These are phyloP conservation scores for Drosophila arawakana DNA, from an alignment of 1,140 invertebrate genomes.

Conservation along the genomic window DNA sequence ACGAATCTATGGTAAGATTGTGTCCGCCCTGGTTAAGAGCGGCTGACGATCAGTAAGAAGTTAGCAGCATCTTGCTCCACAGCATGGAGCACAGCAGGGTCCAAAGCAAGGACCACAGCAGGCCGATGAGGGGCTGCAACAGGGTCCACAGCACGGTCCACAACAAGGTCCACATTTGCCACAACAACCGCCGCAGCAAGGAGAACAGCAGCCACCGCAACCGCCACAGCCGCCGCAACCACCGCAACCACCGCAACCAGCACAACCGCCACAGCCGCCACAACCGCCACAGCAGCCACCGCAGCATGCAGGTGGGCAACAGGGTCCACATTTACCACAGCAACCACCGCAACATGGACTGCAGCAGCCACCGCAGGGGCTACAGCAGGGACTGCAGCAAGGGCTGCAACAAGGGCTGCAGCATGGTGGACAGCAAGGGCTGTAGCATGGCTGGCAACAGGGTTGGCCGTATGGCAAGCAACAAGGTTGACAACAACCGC, in stretches of 20 bases:
- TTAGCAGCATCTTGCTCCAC: conserved; percentile 30
- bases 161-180: conserved; percentile 1
- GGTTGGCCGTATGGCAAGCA: conserved; percentile 6
- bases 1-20: conserved; percentile 23
- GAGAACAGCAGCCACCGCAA: conserved; percentile 1
- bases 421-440: conserved; percentile 16
- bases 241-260: conserved; percentile 1
- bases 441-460: conserved; percentile 14
- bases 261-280: too few relatives aligned
- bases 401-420: conserved; percentile 45
- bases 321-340: too few relatives aligned
- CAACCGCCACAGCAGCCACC: too few relatives aligned
- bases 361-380: conserved; percentile 48
- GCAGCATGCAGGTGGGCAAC: too few relatives aligned
- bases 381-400: conserved; percentile 34
- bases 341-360: conserved; percentile 31
- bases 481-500: conserved; percentile 7
- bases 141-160: conserved; percentile 36
- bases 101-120: conserved; percentile 45
- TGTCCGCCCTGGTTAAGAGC: neutral
- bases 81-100: conserved; percentile 44
- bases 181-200: neutral
- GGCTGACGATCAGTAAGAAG: neutral
- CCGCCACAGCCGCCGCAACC: too few relatives aligned
- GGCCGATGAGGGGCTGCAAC: conserved; percentile 32